phyloP scores from a whole-genome alignment of 37 sponge, comb jelly and placozoan genomes.

The Ianthella basta region DNA sequence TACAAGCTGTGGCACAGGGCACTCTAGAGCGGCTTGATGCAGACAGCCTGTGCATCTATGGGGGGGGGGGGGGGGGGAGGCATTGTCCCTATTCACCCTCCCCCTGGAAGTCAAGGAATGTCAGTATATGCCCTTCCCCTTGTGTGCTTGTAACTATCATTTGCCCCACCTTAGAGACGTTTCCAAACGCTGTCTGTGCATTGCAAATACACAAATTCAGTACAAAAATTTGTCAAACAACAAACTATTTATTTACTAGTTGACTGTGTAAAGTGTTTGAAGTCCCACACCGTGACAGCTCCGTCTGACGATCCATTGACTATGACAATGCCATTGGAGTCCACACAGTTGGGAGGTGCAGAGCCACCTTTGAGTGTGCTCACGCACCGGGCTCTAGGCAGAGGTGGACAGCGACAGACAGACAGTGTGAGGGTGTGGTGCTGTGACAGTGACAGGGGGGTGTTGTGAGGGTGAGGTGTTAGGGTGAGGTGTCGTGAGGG shows the following conservation, averaged over 20 bases:
- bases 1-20: conserved; percentile 47
- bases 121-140: too few species aligned
- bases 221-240: background rate
- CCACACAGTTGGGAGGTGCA: conserved; percentile 22
- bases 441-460: background rate
- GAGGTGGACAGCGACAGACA: background rate
- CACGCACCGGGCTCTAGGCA: background rate
- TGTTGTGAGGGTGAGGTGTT: too few species aligned
- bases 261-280: conserved; percentile 39
- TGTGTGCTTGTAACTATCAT: too few species aligned
- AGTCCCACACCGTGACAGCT: conserved; percentile 51
- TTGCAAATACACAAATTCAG: too few species aligned
- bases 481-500: background rate
- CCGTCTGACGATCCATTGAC: conserved; percentile 42
- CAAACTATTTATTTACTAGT: background rate
- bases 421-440: background rate
- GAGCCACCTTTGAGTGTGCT: background rate
- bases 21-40: too few species aligned
- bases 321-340: conserved; percentile 33
- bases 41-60: too few species aligned
- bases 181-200: too few species aligned
- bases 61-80: too few species aligned
- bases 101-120: too few species aligned
- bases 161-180: too few species aligned
- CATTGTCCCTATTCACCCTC: too few species aligned